Evolutionary conservation across 2,797 vertebrate genomes (phyloP).

Genomic region (Melanotaenia parkinsoni): DNA sequence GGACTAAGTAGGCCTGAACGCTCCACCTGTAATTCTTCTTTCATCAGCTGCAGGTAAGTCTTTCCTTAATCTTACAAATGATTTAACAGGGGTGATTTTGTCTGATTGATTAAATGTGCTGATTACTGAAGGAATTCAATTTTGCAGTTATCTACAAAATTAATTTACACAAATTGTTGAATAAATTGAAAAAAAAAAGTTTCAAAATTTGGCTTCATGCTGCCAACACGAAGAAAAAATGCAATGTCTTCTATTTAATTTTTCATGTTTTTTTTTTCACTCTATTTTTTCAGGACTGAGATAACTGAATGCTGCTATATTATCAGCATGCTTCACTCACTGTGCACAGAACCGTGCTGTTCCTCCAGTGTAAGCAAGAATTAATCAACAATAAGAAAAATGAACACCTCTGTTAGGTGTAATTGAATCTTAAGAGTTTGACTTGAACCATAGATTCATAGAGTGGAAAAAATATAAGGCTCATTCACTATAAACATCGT

Average conservation of each 20-base stretch:
- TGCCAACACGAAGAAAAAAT: neutral
- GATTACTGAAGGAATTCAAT: neutral
- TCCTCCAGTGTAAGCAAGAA: slow-evolving; percentile 35
- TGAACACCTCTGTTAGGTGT: slow-evolving; percentile 33
- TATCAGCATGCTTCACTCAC: slow-evolving; percentile 40
- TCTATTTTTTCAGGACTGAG: slow-evolving; percentile 20
- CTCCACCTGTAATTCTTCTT: slow-evolving; percentile 63
- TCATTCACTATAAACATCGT: slow-evolving; percentile 42
- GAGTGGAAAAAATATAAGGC: slow-evolving; percentile 19
- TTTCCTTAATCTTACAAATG: slow-evolving; percentile 15
- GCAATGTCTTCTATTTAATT: slow-evolving; percentile 2
- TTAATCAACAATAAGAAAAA: slow-evolving; percentile 50
- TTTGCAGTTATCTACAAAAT: neutral
- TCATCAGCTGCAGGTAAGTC: slow-evolving; percentile 74
- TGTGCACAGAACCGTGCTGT: slow-evolving; percentile 25
- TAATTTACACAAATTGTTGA: slow-evolving; percentile 22
- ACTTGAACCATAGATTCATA: slow-evolving; percentile 39
- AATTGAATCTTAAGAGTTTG: slow-evolving; percentile 50
- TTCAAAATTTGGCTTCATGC: slow-evolving; percentile 5
- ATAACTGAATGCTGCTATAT: slow-evolving; percentile 41
- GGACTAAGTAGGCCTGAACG: slow-evolving; percentile 68
- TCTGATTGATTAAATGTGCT: slow-evolving; percentile 10
- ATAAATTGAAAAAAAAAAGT: slow-evolving; percentile 36
- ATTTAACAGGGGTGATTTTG: slow-evolving; percentile 18
- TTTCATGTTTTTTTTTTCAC: neutral